Percentiles rank a stretch among this genome's conserved stretches.
These are phyloP conservation scores for Adoxophyes honmai DNA, from an alignment of 1,140 invertebrate species.

Conservation along the genomic window DNA sequence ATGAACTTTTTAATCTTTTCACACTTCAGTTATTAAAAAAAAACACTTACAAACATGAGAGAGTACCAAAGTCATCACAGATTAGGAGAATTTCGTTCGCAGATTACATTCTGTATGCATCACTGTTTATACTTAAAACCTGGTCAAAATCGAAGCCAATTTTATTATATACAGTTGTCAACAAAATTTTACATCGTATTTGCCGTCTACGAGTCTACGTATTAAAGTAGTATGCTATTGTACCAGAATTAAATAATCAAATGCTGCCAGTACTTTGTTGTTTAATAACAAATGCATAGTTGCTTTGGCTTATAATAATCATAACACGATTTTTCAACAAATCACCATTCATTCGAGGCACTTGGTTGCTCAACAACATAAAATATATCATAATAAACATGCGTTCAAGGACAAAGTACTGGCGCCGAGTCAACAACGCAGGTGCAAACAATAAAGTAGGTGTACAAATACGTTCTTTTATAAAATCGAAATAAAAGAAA, in stretches of 20 bases:
- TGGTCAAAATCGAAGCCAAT: too few species aligned
- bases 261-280: constrained; percentile 48
- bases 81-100: constrained; percentile 69
- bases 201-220: too few species aligned
- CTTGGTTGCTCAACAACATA: constrained; percentile 11
- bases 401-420: constrained; percentile 31
- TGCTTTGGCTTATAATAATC: constrained; percentile 57
- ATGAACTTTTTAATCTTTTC: constrained; percentile 47
- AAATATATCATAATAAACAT: neutral
- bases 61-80: constrained; percentile 76
- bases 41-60: constrained; percentile 71
- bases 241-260: constrained; percentile 3
- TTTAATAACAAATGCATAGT: constrained; percentile 64
- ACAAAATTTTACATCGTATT: too few species aligned
- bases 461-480: constrained; percentile 54
- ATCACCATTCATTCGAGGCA: constrained; percentile 4
- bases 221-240: neutral
- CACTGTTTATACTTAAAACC: too few species aligned
- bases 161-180: too few species aligned
- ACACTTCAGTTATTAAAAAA: constrained; percentile 58
- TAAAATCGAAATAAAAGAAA: constrained; percentile 56
- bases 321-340: constrained; percentile 5
- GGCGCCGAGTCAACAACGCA: constrained; percentile 22
- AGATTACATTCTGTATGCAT: constrained; percentile 15
- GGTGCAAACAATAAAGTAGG: constrained; percentile 22